These are phyloP conservation scores for Caenorhabditis doughertyi DNA, from an alignment of 2,888 invertebrate genomes.

Conservation along the genomic window DNA sequence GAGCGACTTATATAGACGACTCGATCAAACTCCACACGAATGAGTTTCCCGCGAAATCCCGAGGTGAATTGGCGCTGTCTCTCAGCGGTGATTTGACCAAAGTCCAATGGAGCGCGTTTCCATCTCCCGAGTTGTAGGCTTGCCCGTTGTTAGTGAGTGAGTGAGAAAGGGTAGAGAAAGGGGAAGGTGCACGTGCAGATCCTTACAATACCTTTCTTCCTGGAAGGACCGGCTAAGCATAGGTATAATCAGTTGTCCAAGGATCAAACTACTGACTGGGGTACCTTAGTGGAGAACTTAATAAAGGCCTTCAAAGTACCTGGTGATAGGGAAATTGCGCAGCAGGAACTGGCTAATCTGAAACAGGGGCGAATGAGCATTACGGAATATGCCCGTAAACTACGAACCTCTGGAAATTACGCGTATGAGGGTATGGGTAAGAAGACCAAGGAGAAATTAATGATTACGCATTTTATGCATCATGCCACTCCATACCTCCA, in stretches of 20 bases:
- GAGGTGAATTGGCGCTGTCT: too few relatives aligned
- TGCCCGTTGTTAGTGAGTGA: too few relatives aligned
- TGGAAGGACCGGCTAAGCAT: not conserved
- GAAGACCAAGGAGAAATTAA: not conserved
- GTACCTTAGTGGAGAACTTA: not conserved
- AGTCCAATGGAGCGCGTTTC: too few relatives aligned
- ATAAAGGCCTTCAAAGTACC: not conserved
- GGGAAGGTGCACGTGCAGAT: slow-evolving; percentile 9
- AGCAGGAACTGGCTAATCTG: not conserved
- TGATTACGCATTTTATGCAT: not conserved
- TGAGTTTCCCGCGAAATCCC: too few relatives aligned
- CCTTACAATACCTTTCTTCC: not conserved
- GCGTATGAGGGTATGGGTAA: not conserved
- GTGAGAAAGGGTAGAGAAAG: slow-evolving; percentile 11
- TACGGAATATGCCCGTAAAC: not conserved
- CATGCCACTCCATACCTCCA: not conserved
- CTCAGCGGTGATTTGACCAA: too few relatives aligned
- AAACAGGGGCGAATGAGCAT: not conserved
- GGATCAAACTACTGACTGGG: not conserved
- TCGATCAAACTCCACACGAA: too few relatives aligned
- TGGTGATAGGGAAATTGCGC: not conserved
- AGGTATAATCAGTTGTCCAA: not conserved
- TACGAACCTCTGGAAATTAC: not conserved
- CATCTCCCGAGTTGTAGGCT: too few relatives aligned
- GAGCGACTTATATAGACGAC: too few relatives aligned